A percentile compares a stretch with the other conserved stretches of the same genome.
These are phyloP conservation scores for Ceratoteleas bidentatus DNA, from an alignment of 1,140 invertebrate species.

Conservation along the genomic window DNA sequence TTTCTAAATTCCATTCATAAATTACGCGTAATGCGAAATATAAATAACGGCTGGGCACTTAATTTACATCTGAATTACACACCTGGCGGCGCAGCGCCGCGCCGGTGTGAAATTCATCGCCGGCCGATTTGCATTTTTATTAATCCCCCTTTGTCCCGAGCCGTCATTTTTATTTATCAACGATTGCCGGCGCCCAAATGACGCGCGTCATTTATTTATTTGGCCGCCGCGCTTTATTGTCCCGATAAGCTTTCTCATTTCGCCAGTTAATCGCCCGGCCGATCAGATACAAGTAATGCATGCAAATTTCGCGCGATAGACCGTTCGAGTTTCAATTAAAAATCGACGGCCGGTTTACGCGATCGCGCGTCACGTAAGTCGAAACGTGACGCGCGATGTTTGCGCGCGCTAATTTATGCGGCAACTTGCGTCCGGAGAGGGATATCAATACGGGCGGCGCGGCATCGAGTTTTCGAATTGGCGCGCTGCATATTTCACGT, in stretches of 20 bases:
- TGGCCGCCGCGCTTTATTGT: constrained; percentile 1
- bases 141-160: constrained; percentile 50
- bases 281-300: constrained; percentile 46
- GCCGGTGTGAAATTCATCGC: constrained; percentile 59
- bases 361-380: constrained; percentile 9
- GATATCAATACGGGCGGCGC: constrained; percentile 51
- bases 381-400: constrained; percentile 46
- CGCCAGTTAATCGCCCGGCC: constrained; percentile 43
- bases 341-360: not conserved
- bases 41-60: constrained; percentile 59
- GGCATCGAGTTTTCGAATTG: constrained; percentile 47
- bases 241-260: constrained; percentile 56
- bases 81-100: constrained; percentile 53
- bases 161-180: constrained; percentile 57
- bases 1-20: constrained; percentile 63
- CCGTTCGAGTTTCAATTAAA: constrained; percentile 30
- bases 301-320: constrained; percentile 35
- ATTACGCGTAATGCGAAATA: constrained; percentile 61
- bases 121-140: constrained; percentile 65
- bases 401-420: constrained; percentile 45
- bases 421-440: constrained; percentile 51
- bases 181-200: constrained; percentile 23
- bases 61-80: constrained; percentile 67
- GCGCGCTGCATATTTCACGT: constrained; percentile 51
- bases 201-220: constrained; percentile 47